phyloP scores from a whole-genome alignment of 2,797 vertebrate genomes.

The Eulemur mongoz region DNA sequence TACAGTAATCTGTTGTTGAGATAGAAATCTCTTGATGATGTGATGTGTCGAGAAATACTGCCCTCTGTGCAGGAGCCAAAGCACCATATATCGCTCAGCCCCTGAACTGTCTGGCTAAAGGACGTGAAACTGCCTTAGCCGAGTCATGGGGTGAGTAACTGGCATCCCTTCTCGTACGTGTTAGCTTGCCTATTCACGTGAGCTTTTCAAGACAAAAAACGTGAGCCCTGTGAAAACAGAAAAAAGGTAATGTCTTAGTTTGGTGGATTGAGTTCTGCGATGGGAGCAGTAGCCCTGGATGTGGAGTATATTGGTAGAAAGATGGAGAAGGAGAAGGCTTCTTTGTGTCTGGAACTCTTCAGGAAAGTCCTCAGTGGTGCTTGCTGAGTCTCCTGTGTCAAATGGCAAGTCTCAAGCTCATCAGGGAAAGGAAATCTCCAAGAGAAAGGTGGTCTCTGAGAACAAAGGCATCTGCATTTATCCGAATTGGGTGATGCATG shows the following conservation, averaged over 20 bases:
- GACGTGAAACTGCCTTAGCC: not conserved
- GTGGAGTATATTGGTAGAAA: not conserved
- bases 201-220: not conserved
- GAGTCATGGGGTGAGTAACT: not conserved
- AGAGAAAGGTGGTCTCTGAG: not conserved
- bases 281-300: not conserved
- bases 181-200: not conserved
- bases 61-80: conserved; percentile 43
- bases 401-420: not conserved
- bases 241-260: not conserved
- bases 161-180: not conserved
- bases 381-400: not conserved
- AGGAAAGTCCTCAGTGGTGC: not conserved
- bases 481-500: not conserved
- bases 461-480: not conserved
- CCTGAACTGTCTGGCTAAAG: not conserved
- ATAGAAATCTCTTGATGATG: conserved; percentile 55
- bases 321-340: not conserved
- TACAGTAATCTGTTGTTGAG: conserved; percentile 63
- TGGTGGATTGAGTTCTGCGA: not conserved
- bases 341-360: not conserved
- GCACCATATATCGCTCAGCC: not conserved
- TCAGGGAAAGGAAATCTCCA: not conserved
- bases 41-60: conserved; percentile 55
- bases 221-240: not conserved